phyloP scores from a whole-genome alignment of 2,113 vertebrate genomes.

The Sporophila hypoxantha region DNA sequence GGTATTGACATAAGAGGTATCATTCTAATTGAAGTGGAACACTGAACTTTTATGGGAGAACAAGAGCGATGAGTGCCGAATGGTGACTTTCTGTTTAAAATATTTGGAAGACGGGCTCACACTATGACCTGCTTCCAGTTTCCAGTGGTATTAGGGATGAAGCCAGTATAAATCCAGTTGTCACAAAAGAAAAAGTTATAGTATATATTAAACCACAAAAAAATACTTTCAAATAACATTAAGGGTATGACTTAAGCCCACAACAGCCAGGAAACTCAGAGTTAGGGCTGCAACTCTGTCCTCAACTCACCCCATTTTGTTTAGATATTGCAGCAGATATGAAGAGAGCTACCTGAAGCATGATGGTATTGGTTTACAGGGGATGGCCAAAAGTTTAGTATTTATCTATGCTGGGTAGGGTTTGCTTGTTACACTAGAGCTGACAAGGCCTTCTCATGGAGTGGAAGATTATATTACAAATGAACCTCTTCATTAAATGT shows the following conservation, averaged over 20 bases:
- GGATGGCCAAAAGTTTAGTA: not conserved
- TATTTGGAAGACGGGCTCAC: constrained; percentile 54
- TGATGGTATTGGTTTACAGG: not conserved
- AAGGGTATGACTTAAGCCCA: constrained; percentile 69
- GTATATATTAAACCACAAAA: constrained; percentile 76
- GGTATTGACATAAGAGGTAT: not conserved
- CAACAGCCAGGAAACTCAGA: constrained; percentile 67
- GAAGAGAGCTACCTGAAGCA: not conserved
- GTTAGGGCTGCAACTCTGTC: constrained; percentile 61
- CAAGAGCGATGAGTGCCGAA: constrained; percentile 3
- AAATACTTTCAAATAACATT: constrained; percentile 74
- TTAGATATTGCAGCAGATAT: constrained; percentile 46
- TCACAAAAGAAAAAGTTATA: constrained; percentile 78
- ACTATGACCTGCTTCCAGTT: constrained; percentile 69
- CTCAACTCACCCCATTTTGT: constrained; percentile 69
- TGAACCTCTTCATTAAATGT: not conserved
- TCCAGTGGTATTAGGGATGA: constrained; percentile 76
- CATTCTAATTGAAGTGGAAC: not conserved
- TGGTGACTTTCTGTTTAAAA: constrained; percentile 64
- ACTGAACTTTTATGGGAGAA: constrained; percentile 5
- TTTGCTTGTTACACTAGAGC: not conserved
- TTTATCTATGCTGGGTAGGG: not conserved
- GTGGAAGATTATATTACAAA: not conserved
- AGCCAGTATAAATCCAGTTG: constrained; percentile 77
- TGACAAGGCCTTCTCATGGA: not conserved